These are phyloP conservation scores for Tinea pellionella DNA, from an alignment of 2,888 invertebrate species.

Conservation along the genomic window DNA sequence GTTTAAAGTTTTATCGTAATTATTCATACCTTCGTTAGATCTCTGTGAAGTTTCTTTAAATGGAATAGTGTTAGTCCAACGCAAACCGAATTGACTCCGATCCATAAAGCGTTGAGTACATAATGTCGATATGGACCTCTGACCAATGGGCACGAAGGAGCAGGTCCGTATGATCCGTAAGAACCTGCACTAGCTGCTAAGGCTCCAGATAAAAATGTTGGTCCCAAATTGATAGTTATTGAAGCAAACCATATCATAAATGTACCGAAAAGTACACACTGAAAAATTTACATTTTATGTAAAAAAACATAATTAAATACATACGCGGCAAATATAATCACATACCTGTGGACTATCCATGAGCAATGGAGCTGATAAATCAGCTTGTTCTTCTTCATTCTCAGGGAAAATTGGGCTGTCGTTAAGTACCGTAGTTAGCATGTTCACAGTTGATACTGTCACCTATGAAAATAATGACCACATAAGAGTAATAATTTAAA, in stretches of 20 bases:
- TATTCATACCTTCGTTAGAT: conserved; percentile 74
- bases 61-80: conserved; percentile 86
- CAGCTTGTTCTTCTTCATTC: conserved; percentile 76
- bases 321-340: neutral
- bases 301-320: neutral
- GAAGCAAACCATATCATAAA: conserved; percentile 96
- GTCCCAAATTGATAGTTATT: conserved; percentile 90
- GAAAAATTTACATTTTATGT: conserved; percentile 32
- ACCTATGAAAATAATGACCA: conserved; percentile 44
- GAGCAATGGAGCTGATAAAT: conserved; percentile 77
- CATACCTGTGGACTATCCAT: conserved; percentile 83
- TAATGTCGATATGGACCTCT: conserved; percentile 91
- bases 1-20: neutral
- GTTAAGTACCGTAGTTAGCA: conserved; percentile 87
- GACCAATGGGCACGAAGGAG: conserved; percentile 87
- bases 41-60: conserved; percentile 83
- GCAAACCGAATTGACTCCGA: conserved; percentile 88
- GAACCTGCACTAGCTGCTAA: conserved; percentile 82
- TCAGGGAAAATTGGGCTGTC: conserved; percentile 89
- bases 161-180: conserved; percentile 74
- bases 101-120: conserved; percentile 91
- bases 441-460: conserved; percentile 91
- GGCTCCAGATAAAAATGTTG: conserved; percentile 86
- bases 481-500: neutral
- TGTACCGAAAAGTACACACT: conserved; percentile 90